These are phyloP conservation scores for Drosophila formosana DNA, from an alignment of 2,888 invertebrate genomes.

Conservation along the genomic window DNA sequence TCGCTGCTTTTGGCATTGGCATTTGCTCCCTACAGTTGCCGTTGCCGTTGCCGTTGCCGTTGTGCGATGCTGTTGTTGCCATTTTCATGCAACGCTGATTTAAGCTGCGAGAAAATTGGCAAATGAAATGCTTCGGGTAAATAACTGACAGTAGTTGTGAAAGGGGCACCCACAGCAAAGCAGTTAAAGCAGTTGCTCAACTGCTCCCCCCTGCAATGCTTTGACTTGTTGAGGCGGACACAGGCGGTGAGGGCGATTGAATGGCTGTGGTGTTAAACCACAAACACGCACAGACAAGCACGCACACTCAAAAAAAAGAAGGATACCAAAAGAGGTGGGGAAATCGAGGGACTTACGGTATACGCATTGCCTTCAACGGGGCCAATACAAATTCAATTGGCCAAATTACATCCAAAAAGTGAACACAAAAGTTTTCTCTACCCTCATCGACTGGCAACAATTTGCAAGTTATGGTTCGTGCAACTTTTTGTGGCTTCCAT, in stretches of 20 bases:
- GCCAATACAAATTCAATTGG: slow-evolving; percentile 72
- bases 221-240: slow-evolving; percentile 61
- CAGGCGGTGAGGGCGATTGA: slow-evolving; percentile 31
- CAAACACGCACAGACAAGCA: slow-evolving; percentile 66
- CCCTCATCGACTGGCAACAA: slow-evolving; percentile 27
- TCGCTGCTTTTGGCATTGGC: slow-evolving; percentile 37
- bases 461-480: slow-evolving; percentile 45
- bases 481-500: slow-evolving; percentile 42
- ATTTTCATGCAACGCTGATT: slow-evolving; percentile 72
- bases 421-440: slow-evolving; percentile 44
- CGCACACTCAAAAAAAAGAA: slow-evolving; percentile 17
- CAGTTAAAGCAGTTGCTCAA: slow-evolving; percentile 33
- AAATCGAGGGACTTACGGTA: slow-evolving; percentile 8
- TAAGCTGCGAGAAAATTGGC: slow-evolving; percentile 73
- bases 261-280: slow-evolving; percentile 50
- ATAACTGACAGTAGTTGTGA: slow-evolving; percentile 53
- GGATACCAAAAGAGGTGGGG: slow-evolving; percentile 1
- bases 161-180: slow-evolving; percentile 26
- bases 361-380: slow-evolving; percentile 27
- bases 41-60: neutral
- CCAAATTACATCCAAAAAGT: slow-evolving; percentile 59
- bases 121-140: slow-evolving; percentile 75
- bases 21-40: slow-evolving; percentile 21
- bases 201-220: slow-evolving; percentile 29
- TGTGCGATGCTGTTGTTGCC: slow-evolving; percentile 40